phyloP scores from a whole-genome alignment of 2,797 vertebrate species.

The Crax fasciolata region DNA sequence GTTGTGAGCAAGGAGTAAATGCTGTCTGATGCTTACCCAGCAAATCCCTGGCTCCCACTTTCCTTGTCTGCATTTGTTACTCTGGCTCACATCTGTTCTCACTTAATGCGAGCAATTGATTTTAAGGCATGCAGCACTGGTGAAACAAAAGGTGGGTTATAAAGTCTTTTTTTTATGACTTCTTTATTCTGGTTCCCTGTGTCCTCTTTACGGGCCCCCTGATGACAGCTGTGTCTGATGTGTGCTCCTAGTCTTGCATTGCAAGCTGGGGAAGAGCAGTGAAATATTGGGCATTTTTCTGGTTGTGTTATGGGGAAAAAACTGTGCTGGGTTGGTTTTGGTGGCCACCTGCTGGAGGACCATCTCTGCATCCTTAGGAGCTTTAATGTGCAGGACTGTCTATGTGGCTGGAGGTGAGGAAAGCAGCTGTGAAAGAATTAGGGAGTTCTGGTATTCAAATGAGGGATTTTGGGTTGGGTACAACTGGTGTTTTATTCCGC shows the following conservation, averaged over 20 bases:
- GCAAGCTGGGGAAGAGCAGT: background rate
- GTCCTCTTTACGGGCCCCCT: background rate
- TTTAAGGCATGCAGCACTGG: background rate
- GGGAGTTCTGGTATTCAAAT: background rate
- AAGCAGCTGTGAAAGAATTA: background rate
- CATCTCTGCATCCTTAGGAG: background rate
- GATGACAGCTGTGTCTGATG: background rate
- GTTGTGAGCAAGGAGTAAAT: background rate
- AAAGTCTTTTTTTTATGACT: background rate
- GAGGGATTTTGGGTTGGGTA: background rate
- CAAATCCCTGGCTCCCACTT: background rate
- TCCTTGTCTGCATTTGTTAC: background rate
- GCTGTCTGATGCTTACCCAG: background rate
- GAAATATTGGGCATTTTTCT: background rate
- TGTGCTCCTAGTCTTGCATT: background rate
- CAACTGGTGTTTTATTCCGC: background rate
- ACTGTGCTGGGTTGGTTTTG: fast-evolving
- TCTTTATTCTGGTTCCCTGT: background rate
- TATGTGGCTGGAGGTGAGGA: background rate
- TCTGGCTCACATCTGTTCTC: background rate
- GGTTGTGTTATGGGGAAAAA: background rate
- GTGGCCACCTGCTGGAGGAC: background rate
- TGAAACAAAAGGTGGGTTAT: background rate
- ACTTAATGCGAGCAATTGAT: background rate
- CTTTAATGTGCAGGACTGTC: background rate